Percentiles rank a stretch among this genome's conserved stretches.
Evolutionary conservation across 2,113 vertebrate species (phyloP).

Genomic region (Ctenomys sociabilis): DNA sequence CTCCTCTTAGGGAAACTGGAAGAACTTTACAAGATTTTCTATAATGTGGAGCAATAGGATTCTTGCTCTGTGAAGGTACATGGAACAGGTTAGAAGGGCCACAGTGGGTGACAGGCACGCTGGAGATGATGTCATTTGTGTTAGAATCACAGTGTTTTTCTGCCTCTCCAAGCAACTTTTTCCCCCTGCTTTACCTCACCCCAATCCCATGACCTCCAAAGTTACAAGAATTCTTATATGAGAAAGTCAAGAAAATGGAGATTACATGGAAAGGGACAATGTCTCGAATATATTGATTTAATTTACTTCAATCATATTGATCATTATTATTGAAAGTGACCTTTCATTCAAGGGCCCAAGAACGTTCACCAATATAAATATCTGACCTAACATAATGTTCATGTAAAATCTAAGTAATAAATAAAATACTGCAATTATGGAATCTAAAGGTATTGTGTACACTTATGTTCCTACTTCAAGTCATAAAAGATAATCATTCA

Average conservation of each 20-base stretch:
- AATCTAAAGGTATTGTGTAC: not conserved
- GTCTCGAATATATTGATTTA: not conserved
- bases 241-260: not conserved
- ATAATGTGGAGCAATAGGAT: not conserved
- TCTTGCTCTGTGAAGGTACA: not conserved
- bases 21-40: not conserved
- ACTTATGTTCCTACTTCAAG: not conserved
- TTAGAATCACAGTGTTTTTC: not conserved
- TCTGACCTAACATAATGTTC: not conserved
- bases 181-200: not conserved
- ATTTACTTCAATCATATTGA: not conserved
- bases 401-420: not conserved
- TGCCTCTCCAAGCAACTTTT: not conserved
- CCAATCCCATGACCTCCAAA: not conserved
- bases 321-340: not conserved
- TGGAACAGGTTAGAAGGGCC: not conserved
- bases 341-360: slow-evolving; percentile 14
- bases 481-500: not conserved
- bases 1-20: not conserved
- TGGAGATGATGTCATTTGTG: not conserved
- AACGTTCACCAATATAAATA: not conserved
- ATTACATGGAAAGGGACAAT: not conserved
- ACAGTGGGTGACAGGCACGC: not conserved
- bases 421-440: slow-evolving; percentile 7
- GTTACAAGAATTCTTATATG: not conserved